Base-by-base conservation (phyloP, 2,888 invertebrate species). In the Agonopterix subpropinquella region DNA sequence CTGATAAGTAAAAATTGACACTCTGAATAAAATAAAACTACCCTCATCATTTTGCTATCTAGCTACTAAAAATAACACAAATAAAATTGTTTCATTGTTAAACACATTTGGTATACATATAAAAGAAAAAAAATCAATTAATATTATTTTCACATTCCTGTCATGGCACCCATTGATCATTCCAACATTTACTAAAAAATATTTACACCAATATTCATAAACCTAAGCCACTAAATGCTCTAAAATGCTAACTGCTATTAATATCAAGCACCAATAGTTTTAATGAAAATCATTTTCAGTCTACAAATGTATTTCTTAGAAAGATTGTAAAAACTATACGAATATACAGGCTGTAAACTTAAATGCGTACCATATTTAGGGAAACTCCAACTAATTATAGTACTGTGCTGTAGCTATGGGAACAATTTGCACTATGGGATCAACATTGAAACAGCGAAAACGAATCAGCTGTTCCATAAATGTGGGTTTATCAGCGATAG, bases 161-260 rank as follows among this genome's bases (percentile, higher is more conserved):
- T 73, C 73, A 78, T 80, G 79, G 78, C 79, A 79, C 78, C 77
- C 60, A 60, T 64, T 62, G 52, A 55, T 64, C 55, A 56, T 63
- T 65, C 59, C 57, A 55, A 59, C 50, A 56, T 60, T 59, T 59
- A 54, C 53, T 58, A 60, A 66, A 65, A 65, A 62, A 65, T 75
- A 73, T 74, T 67, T 73, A 74, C 70, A 42, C 11, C 11, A 62
- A 65, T 75, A 73, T 74, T 67, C 57, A 61, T 62, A 64, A 56
- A 53, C 42, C 18, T 56, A 73, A 65, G 70, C 73, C 68, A 67
- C 77, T 83, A 86, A 86, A 86, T 86, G 85, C 85, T 77, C 77
- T 80, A 82, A 83, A 85, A 86, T 86, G 85, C 85, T 77, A 80
- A 65, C 62, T 62, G 63, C 67, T 70, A 62, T 59, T 59, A 65